Base-by-base conservation (phyloP, 2,797 vertebrate species). In the Lacerta viridis region DNA sequence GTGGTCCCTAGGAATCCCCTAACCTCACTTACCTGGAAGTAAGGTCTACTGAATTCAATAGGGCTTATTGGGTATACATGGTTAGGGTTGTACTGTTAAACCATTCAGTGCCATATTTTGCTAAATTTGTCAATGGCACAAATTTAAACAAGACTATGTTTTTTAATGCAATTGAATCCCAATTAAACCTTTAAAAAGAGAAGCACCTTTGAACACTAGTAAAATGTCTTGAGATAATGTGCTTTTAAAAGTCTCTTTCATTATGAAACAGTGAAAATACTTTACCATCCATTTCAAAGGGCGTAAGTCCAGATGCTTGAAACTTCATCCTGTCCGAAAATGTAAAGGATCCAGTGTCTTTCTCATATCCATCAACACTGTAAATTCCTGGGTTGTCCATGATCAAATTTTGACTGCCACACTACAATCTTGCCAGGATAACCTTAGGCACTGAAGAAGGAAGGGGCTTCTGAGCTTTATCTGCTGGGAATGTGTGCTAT, bases 201-300 rank as follows among this genome's bases (percentile, higher is more conserved):
- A 41, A 79, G 17, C 8, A 77, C 43, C n/a, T 33, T 55, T 55
- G 36, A 55, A 33, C 17, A 55, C 29, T 80, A 39, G 33, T 43
- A 33, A 84, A 43, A 61, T 66, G 13, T 20, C 2, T 72, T 36
- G 3, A 84, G 55, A 69, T 90, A 74, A 18, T 77, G 74, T 84
- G 2, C 6, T 33, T 68, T 36, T 27, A 7, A 27, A 77, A 83
- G 69, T 86, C 82, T 93, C 90, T 89, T 88, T 82, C 27, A 20
- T 41, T 80, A 80, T 74, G 6, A 85, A 80, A 55, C 13, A 39
- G n/a, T 80, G 33, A 82, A 64, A 7, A 68, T 93, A 95, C 71
- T 90, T 97, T 97, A 97, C 96, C 96, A 46, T 75, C 95, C 91
- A 97, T 93, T 90, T 97, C 93, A 85, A 97, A 97, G 81, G 80